phyloP scores from a whole-genome alignment of 2,888 invertebrate genomes.

The Drosophila setosimentum region DNA sequence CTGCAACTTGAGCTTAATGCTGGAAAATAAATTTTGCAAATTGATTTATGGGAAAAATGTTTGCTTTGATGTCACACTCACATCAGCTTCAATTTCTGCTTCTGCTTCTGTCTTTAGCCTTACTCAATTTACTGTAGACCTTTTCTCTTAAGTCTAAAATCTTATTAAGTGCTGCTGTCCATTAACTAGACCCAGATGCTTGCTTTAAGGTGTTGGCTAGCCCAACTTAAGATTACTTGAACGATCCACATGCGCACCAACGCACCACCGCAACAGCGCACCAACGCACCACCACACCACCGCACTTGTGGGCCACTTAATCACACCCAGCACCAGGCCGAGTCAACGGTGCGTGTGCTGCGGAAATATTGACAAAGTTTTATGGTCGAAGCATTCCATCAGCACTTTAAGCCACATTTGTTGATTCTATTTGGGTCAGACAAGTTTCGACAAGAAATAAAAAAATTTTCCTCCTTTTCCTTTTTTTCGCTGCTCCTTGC shows the following conservation, averaged over 20 bases:
- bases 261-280: background rate
- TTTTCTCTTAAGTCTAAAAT: constrained; percentile 40
- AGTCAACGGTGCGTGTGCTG: constrained; percentile 44
- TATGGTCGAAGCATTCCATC: constrained; percentile 58
- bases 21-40: constrained; percentile 67
- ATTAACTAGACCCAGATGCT: constrained; percentile 54
- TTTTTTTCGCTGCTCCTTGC: background rate
- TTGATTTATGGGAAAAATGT: constrained; percentile 70
- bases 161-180: constrained; percentile 54
- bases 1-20: constrained; percentile 55
- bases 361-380: constrained; percentile 71
- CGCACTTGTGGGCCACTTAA: background rate
- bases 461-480: constrained; percentile 5
- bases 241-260: constrained; percentile 20
- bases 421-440: constrained; percentile 66
- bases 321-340: background rate
- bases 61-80: constrained; percentile 67
- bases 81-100: background rate
- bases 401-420: constrained; percentile 63
- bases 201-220: constrained; percentile 64
- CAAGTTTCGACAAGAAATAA: constrained; percentile 16
- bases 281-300: background rate
- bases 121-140: constrained; percentile 56
- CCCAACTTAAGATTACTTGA: constrained; percentile 54
- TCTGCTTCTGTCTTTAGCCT: background rate